Evolutionary conservation across 2,113 vertebrate genomes (phyloP).

Genomic region (Puntigrus tetrazona): DNA sequence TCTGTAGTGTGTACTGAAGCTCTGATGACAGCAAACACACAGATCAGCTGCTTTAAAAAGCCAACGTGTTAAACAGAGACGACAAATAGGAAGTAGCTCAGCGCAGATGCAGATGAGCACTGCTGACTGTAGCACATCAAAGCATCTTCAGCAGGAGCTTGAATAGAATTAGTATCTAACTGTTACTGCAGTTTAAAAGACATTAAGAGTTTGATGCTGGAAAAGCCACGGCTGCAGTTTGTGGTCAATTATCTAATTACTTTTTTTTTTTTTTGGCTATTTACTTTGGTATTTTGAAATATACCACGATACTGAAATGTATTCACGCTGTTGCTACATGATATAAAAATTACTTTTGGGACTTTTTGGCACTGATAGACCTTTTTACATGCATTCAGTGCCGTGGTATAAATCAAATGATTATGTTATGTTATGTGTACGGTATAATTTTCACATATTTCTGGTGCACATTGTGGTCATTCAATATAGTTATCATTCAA

Average conservation of each 20-base stretch:
- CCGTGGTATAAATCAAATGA: neutral
- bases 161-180: conserved; percentile 56
- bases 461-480: neutral
- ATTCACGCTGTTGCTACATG: neutral
- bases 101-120: conserved; percentile 41
- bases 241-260: neutral
- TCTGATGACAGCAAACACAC: conserved; percentile 45
- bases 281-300: no score
- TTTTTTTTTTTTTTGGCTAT: no score
- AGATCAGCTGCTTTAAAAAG: conserved; percentile 52
- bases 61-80: conserved; percentile 47
- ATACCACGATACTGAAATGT: neutral
- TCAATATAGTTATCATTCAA: neutral
- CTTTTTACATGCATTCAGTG: neutral
- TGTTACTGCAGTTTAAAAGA: conserved; percentile 39
- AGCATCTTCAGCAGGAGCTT: conserved; percentile 32
- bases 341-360: neutral
- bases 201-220: neutral
- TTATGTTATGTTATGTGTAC: neutral
- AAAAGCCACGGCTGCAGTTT: neutral
- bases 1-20: conserved; percentile 5
- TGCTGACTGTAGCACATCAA: conserved; percentile 54
- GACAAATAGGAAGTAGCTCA: conserved; percentile 45
- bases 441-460: neutral
- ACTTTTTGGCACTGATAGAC: no score